phyloP scores from a whole-genome alignment of 1,140 invertebrate species.

The Pentalonia nigronervosa region DNA sequence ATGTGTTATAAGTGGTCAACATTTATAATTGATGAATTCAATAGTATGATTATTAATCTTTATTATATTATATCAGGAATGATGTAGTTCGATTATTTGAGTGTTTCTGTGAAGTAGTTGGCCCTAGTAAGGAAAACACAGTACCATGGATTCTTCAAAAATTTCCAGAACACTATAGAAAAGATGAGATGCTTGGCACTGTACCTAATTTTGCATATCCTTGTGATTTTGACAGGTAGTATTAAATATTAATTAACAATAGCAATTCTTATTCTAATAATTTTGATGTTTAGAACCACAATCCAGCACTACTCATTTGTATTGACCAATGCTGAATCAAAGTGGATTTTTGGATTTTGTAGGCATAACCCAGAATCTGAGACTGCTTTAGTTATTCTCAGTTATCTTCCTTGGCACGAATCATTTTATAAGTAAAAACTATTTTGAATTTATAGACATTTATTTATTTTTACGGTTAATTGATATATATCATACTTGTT shows the following conservation, averaged over 20 bases:
- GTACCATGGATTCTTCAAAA: conserved; percentile 79
- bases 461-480: neutral
- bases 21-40: neutral
- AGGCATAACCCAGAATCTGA: conserved; percentile 85
- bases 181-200: conserved; percentile 79
- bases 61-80: conserved; percentile 70
- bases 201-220: conserved; percentile 87
- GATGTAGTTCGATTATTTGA: conserved; percentile 83
- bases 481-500: neutral
- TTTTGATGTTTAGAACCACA: conserved; percentile 67
- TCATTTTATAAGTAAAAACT: conserved; percentile 84
- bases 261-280: conserved; percentile 46
- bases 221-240: conserved; percentile 80
- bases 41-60: neutral
- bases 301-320: conserved; percentile 93
- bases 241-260: conserved; percentile 36
- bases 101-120: conserved; percentile 83
- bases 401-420: conserved; percentile 94
- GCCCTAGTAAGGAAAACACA: conserved; percentile 67
- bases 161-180: conserved; percentile 77
- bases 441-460: neutral
- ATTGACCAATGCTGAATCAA: conserved; percentile 89
- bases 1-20: neutral
- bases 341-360: conserved; percentile 96
- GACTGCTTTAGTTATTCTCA: conserved; percentile 80